Evolutionary conservation across 2,888 invertebrate genomes (phyloP).

Genomic region (Xanthia togata): DNA sequence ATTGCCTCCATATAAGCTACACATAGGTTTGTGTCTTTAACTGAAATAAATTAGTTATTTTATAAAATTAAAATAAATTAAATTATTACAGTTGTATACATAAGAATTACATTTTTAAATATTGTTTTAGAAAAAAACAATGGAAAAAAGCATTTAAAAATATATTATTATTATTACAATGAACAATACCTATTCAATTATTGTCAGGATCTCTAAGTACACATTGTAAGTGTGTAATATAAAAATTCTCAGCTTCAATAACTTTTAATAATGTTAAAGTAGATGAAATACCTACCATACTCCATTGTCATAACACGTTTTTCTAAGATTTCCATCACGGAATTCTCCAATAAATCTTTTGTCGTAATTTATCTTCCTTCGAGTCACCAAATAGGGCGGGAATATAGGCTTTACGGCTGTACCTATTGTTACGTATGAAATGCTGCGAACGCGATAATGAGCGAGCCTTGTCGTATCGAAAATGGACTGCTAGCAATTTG

Average conservation of each 20-base stretch:
- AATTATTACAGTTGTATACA: too few species aligned
- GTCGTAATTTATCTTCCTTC: slow-evolving; percentile 62
- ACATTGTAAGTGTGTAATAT: not conserved
- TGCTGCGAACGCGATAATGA: slow-evolving; percentile 45
- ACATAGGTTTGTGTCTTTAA: not conserved
- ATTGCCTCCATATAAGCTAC: too few species aligned
- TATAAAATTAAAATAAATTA: too few species aligned
- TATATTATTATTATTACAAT: not conserved
- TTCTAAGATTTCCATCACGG: slow-evolving; percentile 58
- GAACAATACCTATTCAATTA: not conserved
- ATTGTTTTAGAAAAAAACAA: too few species aligned
- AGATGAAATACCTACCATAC: slow-evolving; percentile 39
- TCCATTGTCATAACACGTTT: slow-evolving; percentile 54
- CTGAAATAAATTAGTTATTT: not conserved
- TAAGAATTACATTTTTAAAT: too few species aligned
- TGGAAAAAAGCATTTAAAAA: too few species aligned
- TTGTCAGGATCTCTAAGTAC: not conserved
- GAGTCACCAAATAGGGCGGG: slow-evolving; percentile 49
- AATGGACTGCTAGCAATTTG: slow-evolving; percentile 12
- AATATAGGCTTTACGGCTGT: slow-evolving; percentile 23
- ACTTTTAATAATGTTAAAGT: slow-evolving; percentile 36
- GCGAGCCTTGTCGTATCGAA: slow-evolving; percentile 1
- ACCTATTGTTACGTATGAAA: slow-evolving; percentile 39
- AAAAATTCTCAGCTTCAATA: slow-evolving; percentile 16
- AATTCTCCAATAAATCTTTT: slow-evolving; percentile 56